A percentile compares a stretch with the other conserved stretches of the same genome.
Evolutionary conservation across 2,888 invertebrate genomes (phyloP).

Genomic region (Mimas tiliae): DNA sequence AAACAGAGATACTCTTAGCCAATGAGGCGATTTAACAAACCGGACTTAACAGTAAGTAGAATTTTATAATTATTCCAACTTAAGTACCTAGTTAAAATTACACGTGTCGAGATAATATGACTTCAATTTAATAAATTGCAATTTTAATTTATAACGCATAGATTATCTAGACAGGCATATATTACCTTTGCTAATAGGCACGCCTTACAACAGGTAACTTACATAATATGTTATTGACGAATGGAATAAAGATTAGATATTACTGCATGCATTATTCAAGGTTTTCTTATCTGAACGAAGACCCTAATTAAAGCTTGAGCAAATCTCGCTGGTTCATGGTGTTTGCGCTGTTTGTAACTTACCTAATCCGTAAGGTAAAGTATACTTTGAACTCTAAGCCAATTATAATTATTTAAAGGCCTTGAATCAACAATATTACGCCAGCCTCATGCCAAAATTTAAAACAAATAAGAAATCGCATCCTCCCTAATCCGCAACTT

Average conservation of each 20-base stretch:
- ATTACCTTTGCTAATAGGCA: neutral
- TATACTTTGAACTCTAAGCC: too few species aligned
- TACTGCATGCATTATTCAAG: slow-evolving; percentile 8
- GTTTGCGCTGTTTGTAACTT: too few species aligned
- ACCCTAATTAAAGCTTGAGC: too few species aligned
- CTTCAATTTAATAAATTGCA: neutral
- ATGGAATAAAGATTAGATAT: slow-evolving; percentile 2
- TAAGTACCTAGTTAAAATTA: neutral
- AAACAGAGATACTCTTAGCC: too few species aligned
- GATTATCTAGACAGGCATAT: neutral
- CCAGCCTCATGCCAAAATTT: too few species aligned
- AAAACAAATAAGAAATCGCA: too few species aligned
- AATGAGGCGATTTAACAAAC: too few species aligned
- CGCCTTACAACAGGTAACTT: neutral
- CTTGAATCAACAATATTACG: too few species aligned
- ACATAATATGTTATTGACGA: neutral
- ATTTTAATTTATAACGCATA: neutral
- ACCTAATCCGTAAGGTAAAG: too few species aligned
- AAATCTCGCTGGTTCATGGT: too few species aligned
- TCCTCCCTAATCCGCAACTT: too few species aligned
- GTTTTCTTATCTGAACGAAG: neutral
- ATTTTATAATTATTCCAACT: neutral
- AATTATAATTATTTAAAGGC: too few species aligned
- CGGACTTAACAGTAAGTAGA: neutral
- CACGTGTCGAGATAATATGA: slow-evolving; percentile 13